Evolutionary conservation across 2,888 invertebrate species (phyloP), one percentile per base, ranked within the genome.

Genomic region (Latrodectus hesperus): DNA sequence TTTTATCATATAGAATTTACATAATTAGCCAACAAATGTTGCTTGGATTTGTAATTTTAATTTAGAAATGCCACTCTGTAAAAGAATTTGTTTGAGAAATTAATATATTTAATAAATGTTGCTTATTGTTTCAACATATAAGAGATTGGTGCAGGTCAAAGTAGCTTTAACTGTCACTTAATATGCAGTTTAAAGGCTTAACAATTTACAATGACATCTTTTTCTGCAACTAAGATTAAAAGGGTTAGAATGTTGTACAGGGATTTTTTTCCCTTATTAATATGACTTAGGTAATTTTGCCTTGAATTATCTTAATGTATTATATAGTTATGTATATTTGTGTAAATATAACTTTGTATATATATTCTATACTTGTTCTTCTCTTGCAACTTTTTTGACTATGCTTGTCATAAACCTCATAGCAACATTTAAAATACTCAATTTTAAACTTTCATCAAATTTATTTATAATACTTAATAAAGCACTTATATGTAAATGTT

Each of bases 261-360:
- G 85, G 85, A 74, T 79, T 78, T 75, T 79, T 73, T 75, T 70
- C 85, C 79, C 85, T 14, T 64, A 67, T 38, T 67, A 52, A 53
- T 68, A 68, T 17, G 22, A 55, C 17, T 10, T 75, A 75, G 22
- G 17, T 60, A 55, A 64, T 38, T 74, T 84, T 73, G 52, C 55
- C 72, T 71, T 70, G 26, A 17, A 79, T 70, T 51, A 85, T 85
- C 75, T 85, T 60, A 64, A 52, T 73, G 78, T 84, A 84, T 84
- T 82, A 74, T 74, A 74, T 16, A 71, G 38, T 75, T 60, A 71
- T 70, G 74, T 84, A 84, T 75, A 85, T 85, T 84, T 85, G 68
- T 85, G 79, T 85, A 85, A 85, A 85, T 85, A 82, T 85, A 82
- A 49, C 10, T 38, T 70, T 85, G 79, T 85, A 85, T 26, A 85